These are phyloP conservation scores for Hylomyscus alleni DNA, from an alignment of 2,797 vertebrate species.

Conservation along the genomic window DNA sequence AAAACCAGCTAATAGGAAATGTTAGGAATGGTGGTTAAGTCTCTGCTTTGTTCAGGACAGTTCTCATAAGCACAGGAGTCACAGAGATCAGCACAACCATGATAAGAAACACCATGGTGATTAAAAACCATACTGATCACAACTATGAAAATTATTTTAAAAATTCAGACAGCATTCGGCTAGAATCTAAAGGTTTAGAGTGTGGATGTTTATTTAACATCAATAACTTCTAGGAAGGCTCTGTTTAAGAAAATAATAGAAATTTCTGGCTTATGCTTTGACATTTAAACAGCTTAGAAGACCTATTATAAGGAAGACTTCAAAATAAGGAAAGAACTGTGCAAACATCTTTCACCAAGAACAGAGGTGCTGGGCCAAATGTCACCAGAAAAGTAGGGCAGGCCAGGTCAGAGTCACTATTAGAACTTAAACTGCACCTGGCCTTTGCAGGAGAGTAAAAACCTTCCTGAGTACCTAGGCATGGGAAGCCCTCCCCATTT, in stretches of 20 bases:
- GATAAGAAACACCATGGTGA: not conserved
- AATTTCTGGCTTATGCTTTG: not conserved
- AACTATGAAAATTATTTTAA: not conserved
- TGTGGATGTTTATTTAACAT: not conserved
- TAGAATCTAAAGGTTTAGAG: not conserved
- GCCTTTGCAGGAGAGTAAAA: not conserved
- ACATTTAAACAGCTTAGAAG: not conserved
- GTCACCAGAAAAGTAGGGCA: not conserved
- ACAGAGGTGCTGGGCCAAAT: not conserved
- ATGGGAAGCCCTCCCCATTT: too few species aligned
- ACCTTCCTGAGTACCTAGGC: not conserved
- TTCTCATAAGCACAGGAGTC: not conserved
- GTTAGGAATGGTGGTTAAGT: not conserved
- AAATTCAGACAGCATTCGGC: not conserved
- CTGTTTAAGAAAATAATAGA: conserved; percentile 24
- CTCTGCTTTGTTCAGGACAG: not conserved
- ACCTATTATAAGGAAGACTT: not conserved
- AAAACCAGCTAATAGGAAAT: conserved; percentile 87
- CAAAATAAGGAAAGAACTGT: not conserved
- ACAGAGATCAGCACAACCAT: not conserved
- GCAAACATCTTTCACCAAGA: not conserved
- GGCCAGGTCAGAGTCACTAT: not conserved
- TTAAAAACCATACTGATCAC: not conserved
- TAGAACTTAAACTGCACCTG: not conserved
- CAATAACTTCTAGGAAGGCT: not conserved